phyloP scores from a whole-genome alignment of 2,797 vertebrate species.

The Sparus aurata region DNA sequence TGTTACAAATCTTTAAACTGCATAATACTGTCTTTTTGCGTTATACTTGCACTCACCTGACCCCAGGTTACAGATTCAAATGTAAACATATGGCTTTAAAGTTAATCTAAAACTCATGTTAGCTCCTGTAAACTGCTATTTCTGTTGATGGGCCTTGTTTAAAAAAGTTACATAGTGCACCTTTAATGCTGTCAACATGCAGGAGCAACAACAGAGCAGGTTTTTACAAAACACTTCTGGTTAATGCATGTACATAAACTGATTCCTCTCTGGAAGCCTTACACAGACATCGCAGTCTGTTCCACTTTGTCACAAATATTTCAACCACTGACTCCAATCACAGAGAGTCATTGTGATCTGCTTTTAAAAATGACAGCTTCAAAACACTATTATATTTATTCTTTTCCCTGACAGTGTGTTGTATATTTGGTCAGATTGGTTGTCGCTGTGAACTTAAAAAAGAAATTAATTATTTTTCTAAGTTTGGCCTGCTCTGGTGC shows the following conservation, averaged over 20 bases:
- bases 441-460: background rate
- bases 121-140: no score
- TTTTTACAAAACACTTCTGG: background rate
- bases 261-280: background rate
- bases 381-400: background rate
- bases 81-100: no score
- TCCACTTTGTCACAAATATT: conserved; percentile 18
- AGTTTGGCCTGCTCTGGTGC: background rate
- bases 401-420: background rate
- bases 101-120: no score
- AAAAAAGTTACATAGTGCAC: no score
- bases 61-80: background rate
- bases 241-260: background rate
- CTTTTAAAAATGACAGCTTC: conserved; percentile 9
- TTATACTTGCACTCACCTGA: background rate
- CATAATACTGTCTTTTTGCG: background rate
- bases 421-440: conserved; percentile 1
- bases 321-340: background rate
- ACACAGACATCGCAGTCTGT: conserved; percentile 4
- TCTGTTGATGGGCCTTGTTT: no score
- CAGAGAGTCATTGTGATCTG: conserved; percentile 6
- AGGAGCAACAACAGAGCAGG: background rate
- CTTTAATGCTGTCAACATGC: background rate
- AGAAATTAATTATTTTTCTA: conserved; percentile 6
- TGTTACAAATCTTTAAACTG: no score